Base-by-base conservation (phyloP, 1,140 invertebrate species). In the Steinernema khuongi region DNA sequence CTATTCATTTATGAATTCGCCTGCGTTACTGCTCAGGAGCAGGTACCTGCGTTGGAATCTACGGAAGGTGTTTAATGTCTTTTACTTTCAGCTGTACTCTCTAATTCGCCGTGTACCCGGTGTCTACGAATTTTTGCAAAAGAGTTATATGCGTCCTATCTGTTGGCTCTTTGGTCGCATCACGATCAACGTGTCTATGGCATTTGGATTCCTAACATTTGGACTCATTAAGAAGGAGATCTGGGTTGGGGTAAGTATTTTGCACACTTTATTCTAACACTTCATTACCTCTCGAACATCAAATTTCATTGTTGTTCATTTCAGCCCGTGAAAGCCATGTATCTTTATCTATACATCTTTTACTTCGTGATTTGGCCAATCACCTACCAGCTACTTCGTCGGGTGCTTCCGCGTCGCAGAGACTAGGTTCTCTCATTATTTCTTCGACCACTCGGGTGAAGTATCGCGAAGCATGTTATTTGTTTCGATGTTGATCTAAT, bases 1-100 rank as follows among this genome's bases (percentile, higher is more conserved):
- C 85, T 86, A 66, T 88, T 88, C 79, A 80, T 86, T 68, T 81
- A 87, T 44, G 88, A 88, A 78, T 87, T 88, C 67, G 69, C 68
- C 28, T 83, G 79, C 68, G 76, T 84, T 50, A 30, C 82, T 0
- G 82, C 82, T 1, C 81, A 84, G 73, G 77, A 84, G 67, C 81
- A 74, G 73, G 28, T 76, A 60, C 68, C 11, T 17, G 19, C 66
- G 26, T 60, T 66, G 19, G 2, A 70, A 78, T 29, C 28, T 68
- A 75, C 30, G 67, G 71, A 28, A n/a, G 14, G 68, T 28, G 30
- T 44, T 67, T 14, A 30, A 44, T 67, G 70, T 0, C 44, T 69
- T 31, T 26, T 69, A 31, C 70, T 78, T 77, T 74, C 71, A 84
- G 80, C 70, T 83, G 22, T 83, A 85, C 73, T n/a, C 32, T 7